Evolutionary conservation across 2,797 vertebrate species (phyloP).

Genomic region (Anguilla anguilla): DNA sequence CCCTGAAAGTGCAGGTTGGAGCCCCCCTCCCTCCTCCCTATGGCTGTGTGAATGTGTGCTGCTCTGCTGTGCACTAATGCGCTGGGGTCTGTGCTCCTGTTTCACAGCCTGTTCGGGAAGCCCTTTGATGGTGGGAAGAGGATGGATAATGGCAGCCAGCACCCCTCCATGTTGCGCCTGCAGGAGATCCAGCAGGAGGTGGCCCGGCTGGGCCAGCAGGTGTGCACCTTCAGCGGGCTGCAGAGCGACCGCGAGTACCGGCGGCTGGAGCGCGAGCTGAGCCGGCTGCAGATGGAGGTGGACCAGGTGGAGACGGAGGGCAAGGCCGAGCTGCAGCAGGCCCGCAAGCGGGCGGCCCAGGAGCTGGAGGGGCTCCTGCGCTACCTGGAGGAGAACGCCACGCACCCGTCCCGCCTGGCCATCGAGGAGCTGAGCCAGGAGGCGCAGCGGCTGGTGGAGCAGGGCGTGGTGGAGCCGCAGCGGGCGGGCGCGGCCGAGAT

Average conservation of each 20-base stretch:
- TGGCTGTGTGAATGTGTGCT: neutral
- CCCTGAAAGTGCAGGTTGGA: neutral
- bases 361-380: conserved; percentile 89
- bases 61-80: neutral
- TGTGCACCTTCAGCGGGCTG: conserved; percentile 88
- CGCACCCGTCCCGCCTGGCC: conserved; percentile 83
- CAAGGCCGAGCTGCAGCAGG: conserved; percentile 84
- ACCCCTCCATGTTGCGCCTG: conserved; percentile 85
- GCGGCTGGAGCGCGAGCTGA: conserved; percentile 86
- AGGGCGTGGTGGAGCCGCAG: conserved; percentile 81
- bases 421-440: conserved; percentile 86
- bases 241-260: conserved; percentile 87
- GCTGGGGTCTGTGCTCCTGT: conserved; percentile 36
- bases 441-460: conserved; percentile 82
- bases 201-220: conserved; percentile 83
- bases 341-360: conserved; percentile 85
- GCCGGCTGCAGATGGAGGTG: conserved; percentile 87
- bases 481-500: conserved; percentile 72
- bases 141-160: conserved; percentile 86
- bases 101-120: conserved; percentile 77
- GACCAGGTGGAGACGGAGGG: conserved; percentile 95
- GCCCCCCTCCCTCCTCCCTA: neutral
- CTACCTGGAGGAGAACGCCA: conserved; percentile 90
- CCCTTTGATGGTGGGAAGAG: conserved; percentile 80
- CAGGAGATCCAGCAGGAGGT: conserved; percentile 90